Base-by-base conservation (phyloP, 1,140 invertebrate species). In the Pentalonia nigronervosa region DNA sequence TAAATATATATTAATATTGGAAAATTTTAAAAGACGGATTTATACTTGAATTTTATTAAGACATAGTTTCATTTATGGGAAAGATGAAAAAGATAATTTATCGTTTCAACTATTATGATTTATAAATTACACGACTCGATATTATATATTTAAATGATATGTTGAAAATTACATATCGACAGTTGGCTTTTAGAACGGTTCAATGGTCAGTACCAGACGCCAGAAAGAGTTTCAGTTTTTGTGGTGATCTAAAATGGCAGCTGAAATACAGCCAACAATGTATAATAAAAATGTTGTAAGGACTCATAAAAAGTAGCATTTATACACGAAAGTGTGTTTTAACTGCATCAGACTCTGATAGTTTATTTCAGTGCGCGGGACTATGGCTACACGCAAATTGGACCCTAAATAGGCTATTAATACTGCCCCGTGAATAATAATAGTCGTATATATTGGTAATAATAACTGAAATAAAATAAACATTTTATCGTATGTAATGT, bases 261-360 rank as follows among this genome's bases (percentile, higher is more conserved):
- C 91, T 93, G 91, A 93, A 81, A 84, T 93, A 93, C n/a, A 93
- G 91, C 91, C 91, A 93, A 93, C 91, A 93, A 60, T 50, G 91
- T 93, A 84, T 7, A 91, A 34, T 93, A 93, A 84, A 93, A 93
- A n/a, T 93, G 76, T 93, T 93, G 36, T n/a, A 67, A 48, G 53
- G 84, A 93, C 91, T 93, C 91, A 84, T 93, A 93, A 93, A 93
- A 93, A 93, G 45, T 41, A 48, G 91, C 91, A 93, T 93, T 93
- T 93, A 93, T 81, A 84, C 30, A 67, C 9, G 20, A 81, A 7
- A 30, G 36, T 23, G 47, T 48, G 41, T 93, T 92, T 83, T 84
- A 50, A 84, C 76, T 84, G 30, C 60, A 60, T 81, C 45, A 8
- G 34, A 7, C 47, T 84, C 48, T 93, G 34, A 45, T 84, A 34